phyloP scores from a whole-genome alignment of 2,113 vertebrate species.

The Ptilonorhynchus violaceus region DNA sequence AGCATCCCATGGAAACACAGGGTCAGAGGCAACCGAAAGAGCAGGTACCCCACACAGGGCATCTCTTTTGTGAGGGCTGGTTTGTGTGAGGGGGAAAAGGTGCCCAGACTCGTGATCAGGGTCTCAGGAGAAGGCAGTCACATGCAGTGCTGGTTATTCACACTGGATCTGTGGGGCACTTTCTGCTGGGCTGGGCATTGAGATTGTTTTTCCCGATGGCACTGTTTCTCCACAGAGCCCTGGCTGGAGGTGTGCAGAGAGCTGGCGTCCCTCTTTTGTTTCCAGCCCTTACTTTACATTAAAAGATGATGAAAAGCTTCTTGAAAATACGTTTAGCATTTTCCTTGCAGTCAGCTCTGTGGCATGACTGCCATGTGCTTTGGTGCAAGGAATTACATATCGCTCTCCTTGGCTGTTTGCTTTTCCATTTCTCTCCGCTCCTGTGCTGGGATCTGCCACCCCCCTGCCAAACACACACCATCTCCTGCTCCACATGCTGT shows the following conservation, averaged over 20 bases:
- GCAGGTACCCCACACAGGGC: fast-evolving
- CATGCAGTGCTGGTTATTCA: not conserved
- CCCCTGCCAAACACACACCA: not conserved
- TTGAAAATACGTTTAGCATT: slow-evolving; percentile 11
- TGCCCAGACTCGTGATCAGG: not conserved
- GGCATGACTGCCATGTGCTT: not conserved
- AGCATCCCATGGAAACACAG: not conserved
- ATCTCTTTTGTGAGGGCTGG: not conserved
- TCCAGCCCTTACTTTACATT: not conserved
- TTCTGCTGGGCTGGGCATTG: not conserved
- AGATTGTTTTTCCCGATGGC: not conserved
- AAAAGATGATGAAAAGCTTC: slow-evolving; percentile 11
- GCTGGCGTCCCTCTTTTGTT: not conserved
- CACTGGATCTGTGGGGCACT: not conserved
- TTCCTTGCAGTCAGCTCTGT: slow-evolving; percentile 11
- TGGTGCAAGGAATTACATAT: slow-evolving; percentile 29
- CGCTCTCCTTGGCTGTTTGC: not conserved
- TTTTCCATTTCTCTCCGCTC: not conserved
- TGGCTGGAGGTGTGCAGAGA: not conserved
- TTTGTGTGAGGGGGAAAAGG: not conserved
- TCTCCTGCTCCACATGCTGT: not conserved
- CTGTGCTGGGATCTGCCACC: not conserved
- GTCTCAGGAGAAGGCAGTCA: not conserved
- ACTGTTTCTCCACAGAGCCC: not conserved
- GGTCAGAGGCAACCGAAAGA: not conserved